Percentiles rank a stretch among this genome's conserved stretches.
Conservation (phyloP, 2,113 vertebrate species). For the Scortum barcoo region DNA sequence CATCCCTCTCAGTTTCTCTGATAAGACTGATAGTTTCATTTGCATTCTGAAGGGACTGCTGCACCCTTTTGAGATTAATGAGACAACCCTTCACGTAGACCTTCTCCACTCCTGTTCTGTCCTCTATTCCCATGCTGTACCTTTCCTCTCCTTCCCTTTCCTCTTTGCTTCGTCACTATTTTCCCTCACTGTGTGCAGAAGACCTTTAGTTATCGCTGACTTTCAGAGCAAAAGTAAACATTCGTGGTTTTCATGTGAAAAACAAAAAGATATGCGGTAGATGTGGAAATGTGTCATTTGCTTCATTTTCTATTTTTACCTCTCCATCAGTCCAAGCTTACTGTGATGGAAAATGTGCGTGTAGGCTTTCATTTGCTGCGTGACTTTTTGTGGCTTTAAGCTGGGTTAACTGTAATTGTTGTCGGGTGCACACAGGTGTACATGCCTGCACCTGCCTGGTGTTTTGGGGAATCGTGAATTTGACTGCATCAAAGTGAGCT, state of each 20-base stretch:
- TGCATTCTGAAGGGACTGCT: constrained; percentile 61
- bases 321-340: background rate
- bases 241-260: background rate
- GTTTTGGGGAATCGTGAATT: constrained; percentile 11
- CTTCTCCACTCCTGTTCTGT: constrained; percentile 24
- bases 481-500: constrained; percentile 10
- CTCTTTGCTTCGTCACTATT: background rate
- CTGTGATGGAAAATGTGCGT: background rate
- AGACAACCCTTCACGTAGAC: constrained; percentile 67
- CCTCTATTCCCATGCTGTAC: constrained; percentile 9
- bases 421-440: background rate
- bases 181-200: background rate
- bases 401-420: background rate
- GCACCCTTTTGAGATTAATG: constrained; percentile 74
- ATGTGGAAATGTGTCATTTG: background rate
- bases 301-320: no score
- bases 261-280: no score
- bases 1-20: constrained; percentile 35
- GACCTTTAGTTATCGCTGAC: background rate
- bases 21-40: constrained; percentile 72
- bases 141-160: constrained; percentile 4
- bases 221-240: background rate
- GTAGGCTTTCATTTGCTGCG: background rate
- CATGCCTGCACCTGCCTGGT: background rate
- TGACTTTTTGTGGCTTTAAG: background rate